phyloP scores from a whole-genome alignment of 1,140 invertebrate species.

The Drosophila biarmipes region DNA sequence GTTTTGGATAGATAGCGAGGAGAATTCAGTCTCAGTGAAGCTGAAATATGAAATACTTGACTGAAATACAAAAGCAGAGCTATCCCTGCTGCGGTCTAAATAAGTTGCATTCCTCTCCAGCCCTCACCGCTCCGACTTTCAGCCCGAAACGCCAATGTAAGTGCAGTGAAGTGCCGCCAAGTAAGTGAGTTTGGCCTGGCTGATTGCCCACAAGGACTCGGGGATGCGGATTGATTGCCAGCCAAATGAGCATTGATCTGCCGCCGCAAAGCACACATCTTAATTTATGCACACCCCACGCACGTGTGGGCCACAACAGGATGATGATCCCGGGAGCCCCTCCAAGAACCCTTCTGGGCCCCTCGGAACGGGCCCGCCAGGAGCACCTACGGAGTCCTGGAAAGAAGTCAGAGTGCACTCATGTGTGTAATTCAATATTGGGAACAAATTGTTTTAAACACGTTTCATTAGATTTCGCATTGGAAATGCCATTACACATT shows the following conservation, averaged over 20 bases:
- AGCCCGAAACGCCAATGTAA: slow-evolving; percentile 14
- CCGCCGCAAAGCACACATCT: slow-evolving; percentile 10
- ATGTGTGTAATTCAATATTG: slow-evolving; percentile 79
- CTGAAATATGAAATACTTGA: too few species aligned
- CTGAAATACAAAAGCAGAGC: too few species aligned
- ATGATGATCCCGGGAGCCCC: neutral
- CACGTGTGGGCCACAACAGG: slow-evolving; percentile 13
- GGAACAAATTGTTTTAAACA: slow-evolving; percentile 81
- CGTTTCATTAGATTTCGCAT: slow-evolving; percentile 77
- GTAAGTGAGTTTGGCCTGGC: slow-evolving; percentile 7
- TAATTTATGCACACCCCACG: slow-evolving; percentile 26
- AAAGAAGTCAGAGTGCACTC: slow-evolving; percentile 66
- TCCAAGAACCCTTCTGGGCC: too few species aligned
- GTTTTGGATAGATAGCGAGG: too few species aligned
- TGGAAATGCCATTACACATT: slow-evolving; percentile 47
- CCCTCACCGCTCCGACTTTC: neutral
- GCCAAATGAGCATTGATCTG: slow-evolving; percentile 32
- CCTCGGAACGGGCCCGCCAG: neutral
- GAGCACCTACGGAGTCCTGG: slow-evolving; percentile 20
- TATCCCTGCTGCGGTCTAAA: neutral
- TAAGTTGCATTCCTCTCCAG: slow-evolving; percentile 1
- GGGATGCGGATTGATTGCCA: slow-evolving; percentile 26
- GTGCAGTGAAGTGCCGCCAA: slow-evolving; percentile 31
- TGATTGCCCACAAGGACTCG: slow-evolving; percentile 22
- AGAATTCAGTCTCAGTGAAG: too few species aligned